Evolutionary conservation across 2,113 vertebrate species (phyloP), one percentile per base, ranked within the genome.

Genomic region (Siniperca chuatsi): DNA sequence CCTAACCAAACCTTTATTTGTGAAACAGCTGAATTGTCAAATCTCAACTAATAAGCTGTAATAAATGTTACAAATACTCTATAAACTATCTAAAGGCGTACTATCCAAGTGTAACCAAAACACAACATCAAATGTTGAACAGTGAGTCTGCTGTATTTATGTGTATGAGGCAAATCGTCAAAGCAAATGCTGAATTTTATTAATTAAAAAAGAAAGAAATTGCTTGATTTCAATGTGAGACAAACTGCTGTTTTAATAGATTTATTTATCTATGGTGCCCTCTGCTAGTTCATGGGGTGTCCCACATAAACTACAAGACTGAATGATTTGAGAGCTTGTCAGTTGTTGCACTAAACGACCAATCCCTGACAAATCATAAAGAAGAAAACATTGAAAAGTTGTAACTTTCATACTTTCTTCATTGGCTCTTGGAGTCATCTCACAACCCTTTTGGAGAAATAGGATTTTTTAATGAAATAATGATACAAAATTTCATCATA

Each of bases 191-290:
- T 68, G 33, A 67, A 55, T 55, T 29, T 1, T 33, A 0, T 40
- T 48, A 1, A 54, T 37, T 68, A 20, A 60, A 67, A n/a, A 58
- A 37, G 46, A 46, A 40, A 16, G 3, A 13, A 23, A 2, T 3
- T 0, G 4, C 10, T 15, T 16, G 20, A 33, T 12, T 23, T 52
- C 10, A 76, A 12, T 21, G 6, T 10, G 20, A n/a, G n/a, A 33
- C 4, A 0, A 62, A 48, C 8, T 0, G 1, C 21, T 40, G 2
- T 57, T 64, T 78, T 44, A 70, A 78, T 50, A 4, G 0, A 57
- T 65, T n/a, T 16, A 64, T 78, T 84, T 79, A 83, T 25, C 12
- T 92, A 9, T 90, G 70, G 88, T 60, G 65, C 83, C 92, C 87
- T 93, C 94, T 93, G 78, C 73, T 93, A 93, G 86, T 44, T n/a